Evolutionary conservation across 1,140 invertebrate genomes (phyloP).

Genomic region (Pinna nobilis): DNA sequence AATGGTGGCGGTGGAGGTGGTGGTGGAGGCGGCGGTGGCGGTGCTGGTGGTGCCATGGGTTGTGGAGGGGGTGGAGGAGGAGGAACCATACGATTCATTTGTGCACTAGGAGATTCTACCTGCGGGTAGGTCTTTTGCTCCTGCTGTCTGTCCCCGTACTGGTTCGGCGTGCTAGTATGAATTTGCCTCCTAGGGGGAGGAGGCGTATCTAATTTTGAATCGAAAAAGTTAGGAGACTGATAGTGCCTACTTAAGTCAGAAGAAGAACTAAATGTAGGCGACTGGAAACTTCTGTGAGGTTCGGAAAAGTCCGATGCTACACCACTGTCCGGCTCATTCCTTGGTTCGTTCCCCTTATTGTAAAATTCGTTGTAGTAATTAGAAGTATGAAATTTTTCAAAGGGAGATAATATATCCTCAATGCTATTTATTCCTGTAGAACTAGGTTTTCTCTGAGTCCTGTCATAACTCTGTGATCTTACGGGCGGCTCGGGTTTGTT

Average conservation of each 20-base stretch:
- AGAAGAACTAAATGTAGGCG: slow-evolving; percentile 36
- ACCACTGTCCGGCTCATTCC: slow-evolving; percentile 40
- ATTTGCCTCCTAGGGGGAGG: no score
- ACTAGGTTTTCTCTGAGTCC: background rate
- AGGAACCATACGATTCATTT: no score
- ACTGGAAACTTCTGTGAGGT: slow-evolving; percentile 20
- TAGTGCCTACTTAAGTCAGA: slow-evolving; percentile 5
- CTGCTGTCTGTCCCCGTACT: background rate
- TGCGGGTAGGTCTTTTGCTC: no score
- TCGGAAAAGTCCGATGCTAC: slow-evolving; percentile 40
- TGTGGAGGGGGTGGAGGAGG: slow-evolving; percentile 45
- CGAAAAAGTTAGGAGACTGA: slow-evolving; percentile 28
- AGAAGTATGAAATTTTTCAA: slow-evolving; percentile 56
- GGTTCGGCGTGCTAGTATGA: no score
- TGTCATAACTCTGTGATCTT: slow-evolving; percentile 17
- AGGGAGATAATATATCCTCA: slow-evolving; percentile 58
- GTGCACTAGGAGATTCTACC: no score
- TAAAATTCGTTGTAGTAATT: slow-evolving; percentile 56
- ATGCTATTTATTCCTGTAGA: slow-evolving; percentile 50
- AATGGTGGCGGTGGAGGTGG: slow-evolving; percentile 61
- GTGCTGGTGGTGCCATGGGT: slow-evolving; percentile 51
- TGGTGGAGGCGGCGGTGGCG: slow-evolving; percentile 55
- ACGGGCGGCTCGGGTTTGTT: slow-evolving; percentile 32
- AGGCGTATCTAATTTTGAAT: no score
- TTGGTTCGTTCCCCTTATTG: slow-evolving; percentile 22